Percentiles rank a stretch among this genome's conserved stretches.
Conservation (phyloP, 2,113 vertebrate species). For the Eidolon helvum region DNA sequence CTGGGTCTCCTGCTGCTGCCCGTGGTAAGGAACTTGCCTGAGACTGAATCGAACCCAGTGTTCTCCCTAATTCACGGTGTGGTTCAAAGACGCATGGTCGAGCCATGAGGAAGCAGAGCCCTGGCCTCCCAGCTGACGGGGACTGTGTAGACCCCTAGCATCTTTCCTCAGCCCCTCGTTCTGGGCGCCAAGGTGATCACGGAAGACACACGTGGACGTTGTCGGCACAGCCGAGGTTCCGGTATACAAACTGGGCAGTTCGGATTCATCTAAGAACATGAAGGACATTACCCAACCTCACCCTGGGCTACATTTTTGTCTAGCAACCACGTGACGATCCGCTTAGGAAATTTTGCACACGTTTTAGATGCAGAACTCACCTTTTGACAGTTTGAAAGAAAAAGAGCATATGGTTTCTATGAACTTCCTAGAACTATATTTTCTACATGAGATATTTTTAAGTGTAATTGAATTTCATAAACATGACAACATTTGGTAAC, state of each 20-base stretch:
- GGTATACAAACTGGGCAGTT: constrained; percentile 31
- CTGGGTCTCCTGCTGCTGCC: neutral
- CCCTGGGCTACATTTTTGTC: neutral
- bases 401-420: constrained; percentile 61
- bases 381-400: neutral
- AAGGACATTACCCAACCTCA: neutral
- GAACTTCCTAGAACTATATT: constrained; percentile 55
- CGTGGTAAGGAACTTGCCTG: neutral
- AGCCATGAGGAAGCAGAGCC: neutral
- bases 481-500: constrained; percentile 52
- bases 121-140: neutral
- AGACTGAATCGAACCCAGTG: constrained; percentile 34
- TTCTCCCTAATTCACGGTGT: neutral
- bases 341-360: neutral
- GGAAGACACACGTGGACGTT: neutral
- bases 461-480: constrained; percentile 61
- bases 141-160: neutral
- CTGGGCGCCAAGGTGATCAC: neutral
- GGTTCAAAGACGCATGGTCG: neutral
- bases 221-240: neutral
- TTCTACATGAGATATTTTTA: constrained; percentile 72
- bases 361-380: neutral
- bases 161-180: neutral
- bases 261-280: neutral
- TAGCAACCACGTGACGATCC: neutral